These are phyloP conservation scores for Drosophila longiperda DNA, from an alignment of 2,888 invertebrate species.

Conservation along the genomic window DNA sequence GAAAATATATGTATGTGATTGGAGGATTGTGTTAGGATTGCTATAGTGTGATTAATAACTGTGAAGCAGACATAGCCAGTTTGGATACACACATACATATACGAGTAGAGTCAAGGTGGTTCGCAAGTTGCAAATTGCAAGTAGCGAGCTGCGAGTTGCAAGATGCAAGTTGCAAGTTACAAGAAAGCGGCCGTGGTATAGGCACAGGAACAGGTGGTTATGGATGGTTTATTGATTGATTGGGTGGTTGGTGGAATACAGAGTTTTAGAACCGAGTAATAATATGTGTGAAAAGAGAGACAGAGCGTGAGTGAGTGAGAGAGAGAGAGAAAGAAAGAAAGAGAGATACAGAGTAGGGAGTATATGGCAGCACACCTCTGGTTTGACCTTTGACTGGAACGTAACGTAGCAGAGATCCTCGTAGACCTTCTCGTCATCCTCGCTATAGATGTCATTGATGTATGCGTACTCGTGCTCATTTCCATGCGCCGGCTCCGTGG, in stretches of 20 bases:
- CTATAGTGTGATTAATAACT: neutral
- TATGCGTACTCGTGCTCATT: conserved; percentile 80
- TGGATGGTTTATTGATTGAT: neutral
- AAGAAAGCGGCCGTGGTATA: neutral
- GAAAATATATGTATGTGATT: neutral
- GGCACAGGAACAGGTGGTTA: neutral
- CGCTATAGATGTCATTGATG: conserved; percentile 82
- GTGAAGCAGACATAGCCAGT: conserved; percentile 1
- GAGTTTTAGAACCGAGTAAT: conserved; percentile 21
- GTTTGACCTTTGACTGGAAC: conserved; percentile 88
- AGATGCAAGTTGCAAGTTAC: neutral
- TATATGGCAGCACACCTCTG: conserved; percentile 87
- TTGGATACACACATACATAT: conserved; percentile 38
- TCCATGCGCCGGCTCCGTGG: conserved; percentile 79
- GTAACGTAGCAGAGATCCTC: conserved; percentile 95
- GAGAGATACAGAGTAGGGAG: neutral
- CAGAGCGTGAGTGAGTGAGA: neutral
- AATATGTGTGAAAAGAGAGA: neutral
- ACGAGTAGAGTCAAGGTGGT: conserved; percentile 24
- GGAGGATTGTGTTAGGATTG: neutral
- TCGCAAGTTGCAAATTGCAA: neutral
- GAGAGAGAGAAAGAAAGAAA: neutral
- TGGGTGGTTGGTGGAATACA: conserved; percentile 7
- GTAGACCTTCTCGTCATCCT: conserved; percentile 92
- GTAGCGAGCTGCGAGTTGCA: neutral